Percentiles rank a stretch among this genome's conserved stretches.
Conservation (phyloP, 1,140 invertebrate genomes). For the Brachionus asplanchnoidis region DNA sequence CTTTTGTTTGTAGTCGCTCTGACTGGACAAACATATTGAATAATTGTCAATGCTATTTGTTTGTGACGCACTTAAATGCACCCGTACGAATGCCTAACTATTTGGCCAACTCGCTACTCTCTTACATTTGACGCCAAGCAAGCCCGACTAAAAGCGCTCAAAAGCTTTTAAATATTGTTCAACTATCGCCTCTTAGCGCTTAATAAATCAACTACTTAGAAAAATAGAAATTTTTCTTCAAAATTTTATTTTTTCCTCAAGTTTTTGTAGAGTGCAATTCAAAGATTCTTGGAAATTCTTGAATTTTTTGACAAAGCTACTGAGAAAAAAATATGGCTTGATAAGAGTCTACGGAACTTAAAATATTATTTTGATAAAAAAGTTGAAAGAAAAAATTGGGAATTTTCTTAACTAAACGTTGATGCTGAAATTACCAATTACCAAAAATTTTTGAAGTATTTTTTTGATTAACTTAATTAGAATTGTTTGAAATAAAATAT, state of each 20-base stretch:
- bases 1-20: background rate
- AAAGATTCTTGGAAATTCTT: background rate
- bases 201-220: background rate
- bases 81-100: background rate
- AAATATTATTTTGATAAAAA: too few relatives aligned
- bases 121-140: background rate
- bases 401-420: too few relatives aligned
- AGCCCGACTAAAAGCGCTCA: background rate
- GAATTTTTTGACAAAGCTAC: background rate
- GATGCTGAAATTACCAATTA: too few relatives aligned
- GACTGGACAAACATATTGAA: background rate
- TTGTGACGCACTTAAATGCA: constrained; percentile 1
- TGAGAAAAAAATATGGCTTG: background rate
- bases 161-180: background rate
- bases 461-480: too few relatives aligned
- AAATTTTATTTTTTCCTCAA: background rate
- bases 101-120: background rate
- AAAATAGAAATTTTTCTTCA: background rate
- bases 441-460: too few relatives aligned
- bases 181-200: background rate
- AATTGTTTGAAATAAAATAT: too few relatives aligned
- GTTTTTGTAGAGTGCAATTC: background rate
- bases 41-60: background rate
- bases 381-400: too few relatives aligned
- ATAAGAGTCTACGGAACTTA: background rate